Evolutionary conservation across 2,113 vertebrate genomes (phyloP).

Genomic region (Spilogale gracilis): DNA sequence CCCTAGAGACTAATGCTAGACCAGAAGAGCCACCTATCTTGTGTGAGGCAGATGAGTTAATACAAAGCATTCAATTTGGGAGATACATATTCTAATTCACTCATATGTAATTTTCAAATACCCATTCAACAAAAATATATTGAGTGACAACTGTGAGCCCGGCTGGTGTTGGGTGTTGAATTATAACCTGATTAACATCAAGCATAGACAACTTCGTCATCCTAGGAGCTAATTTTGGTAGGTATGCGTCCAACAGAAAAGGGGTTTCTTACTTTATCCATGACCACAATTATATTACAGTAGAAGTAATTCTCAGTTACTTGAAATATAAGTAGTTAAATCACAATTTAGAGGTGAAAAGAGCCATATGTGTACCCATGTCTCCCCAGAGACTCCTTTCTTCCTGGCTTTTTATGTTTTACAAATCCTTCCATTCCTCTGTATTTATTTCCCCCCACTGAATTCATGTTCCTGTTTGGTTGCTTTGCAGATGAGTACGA

Average conservation of each 20-base stretch:
- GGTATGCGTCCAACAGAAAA: not conserved
- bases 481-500: constrained; percentile 70
- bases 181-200: constrained; percentile 22
- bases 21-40: not conserved
- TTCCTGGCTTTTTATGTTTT: not conserved
- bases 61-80: not conserved
- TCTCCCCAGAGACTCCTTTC: not conserved
- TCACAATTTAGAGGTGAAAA: constrained; percentile 48
- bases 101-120: not conserved
- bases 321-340: constrained; percentile 6
- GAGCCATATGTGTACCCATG: not conserved
- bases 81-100: not conserved
- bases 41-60: not conserved
- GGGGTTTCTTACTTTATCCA: not conserved
- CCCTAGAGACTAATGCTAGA: not conserved
- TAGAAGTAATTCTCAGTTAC: not conserved
- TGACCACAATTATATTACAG: not conserved
- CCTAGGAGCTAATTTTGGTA: not conserved
- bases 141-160: not conserved
- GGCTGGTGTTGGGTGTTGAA: not conserved
- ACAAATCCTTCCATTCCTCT: not conserved
- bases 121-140: not conserved
- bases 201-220: not conserved
- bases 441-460: constrained; percentile 28
- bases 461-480: constrained; percentile 61